A percentile compares a stretch with the other conserved stretches of the same genome.
Conservation (phyloP, 2,797 vertebrate species). For the Eulemur rubriventer region DNA sequence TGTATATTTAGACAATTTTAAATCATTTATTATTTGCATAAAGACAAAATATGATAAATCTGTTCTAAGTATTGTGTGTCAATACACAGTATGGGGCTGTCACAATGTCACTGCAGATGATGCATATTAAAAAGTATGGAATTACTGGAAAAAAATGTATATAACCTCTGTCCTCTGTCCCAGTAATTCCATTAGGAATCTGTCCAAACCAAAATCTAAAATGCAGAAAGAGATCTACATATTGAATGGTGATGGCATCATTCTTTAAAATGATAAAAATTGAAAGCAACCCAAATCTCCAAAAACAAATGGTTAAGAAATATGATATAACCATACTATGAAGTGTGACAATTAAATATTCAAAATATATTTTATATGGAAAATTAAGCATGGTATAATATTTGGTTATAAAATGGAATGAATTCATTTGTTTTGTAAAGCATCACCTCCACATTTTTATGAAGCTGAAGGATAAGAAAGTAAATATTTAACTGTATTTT, state of each 20-base stretch:
- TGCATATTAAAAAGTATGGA: slow-evolving; percentile 82
- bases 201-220: slow-evolving; percentile 55
- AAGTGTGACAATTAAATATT: slow-evolving; percentile 13
- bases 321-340: neutral
- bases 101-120: slow-evolving; percentile 84
- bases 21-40: slow-evolving; percentile 85
- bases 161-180: slow-evolving; percentile 62
- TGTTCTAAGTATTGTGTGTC: slow-evolving; percentile 86
- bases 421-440: neutral
- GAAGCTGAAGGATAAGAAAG: neutral
- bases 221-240: slow-evolving; percentile 41
- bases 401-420: neutral
- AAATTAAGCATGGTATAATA: neutral
- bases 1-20: slow-evolving; percentile 86
- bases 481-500: neutral
- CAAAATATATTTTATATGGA: slow-evolving; percentile 3
- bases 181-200: slow-evolving; percentile 66
- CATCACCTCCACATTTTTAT: neutral
- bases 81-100: slow-evolving; percentile 82
- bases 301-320: slow-evolving; percentile 24
- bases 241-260: neutral
- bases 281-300: slow-evolving; percentile 7
- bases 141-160: slow-evolving; percentile 66
- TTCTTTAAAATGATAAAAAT: slow-evolving; percentile 52
- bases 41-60: slow-evolving; percentile 88